A percentile compares a stretch with the other conserved stretches of the same genome.
Evolutionary conservation across 2,888 invertebrate species (phyloP).

Genomic region (Leucoptera coffeella): DNA sequence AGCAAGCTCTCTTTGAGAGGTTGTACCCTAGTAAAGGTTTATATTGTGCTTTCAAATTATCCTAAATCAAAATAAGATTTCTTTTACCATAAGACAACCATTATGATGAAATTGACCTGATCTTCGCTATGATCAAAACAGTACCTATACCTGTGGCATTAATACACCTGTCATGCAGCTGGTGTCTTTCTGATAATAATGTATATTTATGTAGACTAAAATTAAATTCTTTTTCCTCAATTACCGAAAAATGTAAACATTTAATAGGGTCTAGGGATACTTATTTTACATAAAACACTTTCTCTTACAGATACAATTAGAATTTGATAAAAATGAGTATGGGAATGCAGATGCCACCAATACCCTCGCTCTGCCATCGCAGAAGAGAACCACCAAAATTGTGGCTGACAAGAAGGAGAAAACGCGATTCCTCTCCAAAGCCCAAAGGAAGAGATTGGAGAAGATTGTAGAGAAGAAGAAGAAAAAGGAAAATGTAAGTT

Average conservation of each 20-base stretch:
- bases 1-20: no score
- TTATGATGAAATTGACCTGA: no score
- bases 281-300: neutral
- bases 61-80: no score
- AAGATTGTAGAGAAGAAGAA: constrained; percentile 83
- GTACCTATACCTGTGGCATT: no score
- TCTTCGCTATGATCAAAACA: no score
- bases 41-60: no score
- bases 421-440: constrained; percentile 74
- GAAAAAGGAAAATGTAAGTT: constrained; percentile 80
- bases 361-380: constrained; percentile 72
- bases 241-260: neutral
- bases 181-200: no score
- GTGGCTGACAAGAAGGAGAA: constrained; percentile 49
- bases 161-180: neutral
- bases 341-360: constrained; percentile 66
- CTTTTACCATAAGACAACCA: no score
- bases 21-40: no score
- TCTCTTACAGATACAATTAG: constrained; percentile 57
- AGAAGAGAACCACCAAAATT: constrained; percentile 71
- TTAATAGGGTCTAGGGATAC: neutral
- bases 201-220: neutral
- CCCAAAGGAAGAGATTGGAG: constrained; percentile 78
- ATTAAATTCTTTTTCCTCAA: neutral
- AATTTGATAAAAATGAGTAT: constrained; percentile 53